Conservation (phyloP, 2,113 vertebrate genomes). For the Sphaerodactylus townsendi region DNA sequence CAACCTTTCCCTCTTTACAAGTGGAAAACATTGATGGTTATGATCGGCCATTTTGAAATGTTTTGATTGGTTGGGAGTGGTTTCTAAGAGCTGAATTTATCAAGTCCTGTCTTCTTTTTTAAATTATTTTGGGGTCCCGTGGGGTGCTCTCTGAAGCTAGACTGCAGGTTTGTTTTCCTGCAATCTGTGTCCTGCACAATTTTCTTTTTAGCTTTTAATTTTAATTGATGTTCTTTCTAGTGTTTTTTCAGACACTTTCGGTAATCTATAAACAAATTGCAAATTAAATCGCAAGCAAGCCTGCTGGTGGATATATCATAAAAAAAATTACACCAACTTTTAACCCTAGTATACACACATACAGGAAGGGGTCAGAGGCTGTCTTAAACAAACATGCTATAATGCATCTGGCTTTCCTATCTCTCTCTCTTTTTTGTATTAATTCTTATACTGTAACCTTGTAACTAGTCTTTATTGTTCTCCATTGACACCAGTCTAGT, state of each 20-base stretch:
- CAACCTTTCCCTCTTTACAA: too few relatives aligned
- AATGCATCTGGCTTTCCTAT: conserved; percentile 14
- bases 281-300: not conserved
- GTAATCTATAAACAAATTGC: not conserved
- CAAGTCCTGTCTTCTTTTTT: not conserved
- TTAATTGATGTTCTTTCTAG: not conserved
- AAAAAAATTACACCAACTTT: not conserved
- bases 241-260: not conserved
- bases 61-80: not conserved
- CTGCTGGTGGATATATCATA: not conserved
- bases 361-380: not conserved
- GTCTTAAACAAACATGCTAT: not conserved
- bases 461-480: not conserved
- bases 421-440: conserved; percentile 29
- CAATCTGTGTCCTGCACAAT: not conserved
- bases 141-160: not conserved
- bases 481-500: conserved; percentile 19
- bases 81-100: not conserved
- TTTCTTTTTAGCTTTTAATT: not conserved
- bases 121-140: not conserved
- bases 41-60: not conserved
- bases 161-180: too few relatives aligned
- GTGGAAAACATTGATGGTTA: too few relatives aligned
- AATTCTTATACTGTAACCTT: conserved; percentile 6
- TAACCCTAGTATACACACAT: not conserved